phyloP scores from a whole-genome alignment of 1,140 invertebrate genomes.

The Acarapis woodi region DNA sequence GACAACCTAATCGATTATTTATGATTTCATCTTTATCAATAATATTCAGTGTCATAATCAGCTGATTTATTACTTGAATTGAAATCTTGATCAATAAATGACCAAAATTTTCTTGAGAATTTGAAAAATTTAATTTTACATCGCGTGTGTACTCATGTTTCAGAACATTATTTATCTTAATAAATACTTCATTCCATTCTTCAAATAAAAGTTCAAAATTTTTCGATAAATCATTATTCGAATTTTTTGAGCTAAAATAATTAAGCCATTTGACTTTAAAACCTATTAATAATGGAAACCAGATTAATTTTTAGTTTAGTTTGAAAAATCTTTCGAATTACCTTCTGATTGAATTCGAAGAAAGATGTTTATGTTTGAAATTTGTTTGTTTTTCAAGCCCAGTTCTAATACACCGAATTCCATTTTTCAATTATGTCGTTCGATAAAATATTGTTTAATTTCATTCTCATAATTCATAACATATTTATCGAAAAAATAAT shows the following conservation, averaged over 20 bases:
- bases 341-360: constrained; percentile 18
- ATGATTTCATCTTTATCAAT: too few species aligned
- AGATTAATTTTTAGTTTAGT: background rate
- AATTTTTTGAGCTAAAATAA: too few species aligned
- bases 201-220: background rate
- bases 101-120: background rate
- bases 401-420: constrained; percentile 12
- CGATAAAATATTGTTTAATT: background rate
- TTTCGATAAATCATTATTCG: background rate
- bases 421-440: too few species aligned
- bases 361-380: constrained; percentile 19
- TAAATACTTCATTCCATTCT: constrained; percentile 3
- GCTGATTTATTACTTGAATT: too few species aligned
- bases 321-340: constrained; percentile 13
- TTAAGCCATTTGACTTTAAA: constrained; percentile 1
- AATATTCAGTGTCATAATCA: too few species aligned
- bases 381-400: constrained; percentile 17
- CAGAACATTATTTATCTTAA: background rate
- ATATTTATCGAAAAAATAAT: too few species aligned
- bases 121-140: too few species aligned
- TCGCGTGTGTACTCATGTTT: too few species aligned
- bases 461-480: too few species aligned
- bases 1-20: too few species aligned
- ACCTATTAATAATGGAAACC: background rate
- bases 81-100: background rate